Evolutionary conservation across 2,888 invertebrate genomes (phyloP).

Genomic region (Apoda limacodes): DNA sequence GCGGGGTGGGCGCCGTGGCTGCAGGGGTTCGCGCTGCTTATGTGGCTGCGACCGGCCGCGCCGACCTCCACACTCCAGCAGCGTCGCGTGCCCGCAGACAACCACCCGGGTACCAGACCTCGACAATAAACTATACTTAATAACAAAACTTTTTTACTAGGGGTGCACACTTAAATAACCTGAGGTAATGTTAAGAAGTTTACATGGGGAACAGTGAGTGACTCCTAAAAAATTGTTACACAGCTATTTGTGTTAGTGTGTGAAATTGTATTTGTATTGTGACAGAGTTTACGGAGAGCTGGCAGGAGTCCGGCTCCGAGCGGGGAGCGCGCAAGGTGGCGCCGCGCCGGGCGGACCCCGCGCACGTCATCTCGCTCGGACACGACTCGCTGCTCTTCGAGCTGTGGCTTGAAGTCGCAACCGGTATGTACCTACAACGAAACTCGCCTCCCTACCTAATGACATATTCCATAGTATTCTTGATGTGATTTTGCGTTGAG

Average conservation of each 20-base stretch:
- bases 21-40: constrained; percentile 68
- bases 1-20: constrained; percentile 74
- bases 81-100: constrained; percentile 1
- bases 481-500: too few relatives aligned
- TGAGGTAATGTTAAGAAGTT: constrained; percentile 7
- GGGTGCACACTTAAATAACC: constrained; percentile 2
- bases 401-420: constrained; percentile 66
- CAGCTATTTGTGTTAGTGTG: too few relatives aligned
- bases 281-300: constrained; percentile 28
- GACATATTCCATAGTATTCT: too few relatives aligned
- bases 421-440: too few relatives aligned
- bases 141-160: not conserved
- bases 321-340: constrained; percentile 19
- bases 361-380: constrained; percentile 73
- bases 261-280: constrained; percentile 28
- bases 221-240: too few relatives aligned
- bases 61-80: constrained; percentile 21
- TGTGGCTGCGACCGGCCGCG: constrained; percentile 66
- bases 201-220: constrained; percentile 1
- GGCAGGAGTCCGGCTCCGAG: too few relatives aligned
- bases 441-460: not conserved
- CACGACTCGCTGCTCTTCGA: constrained; percentile 73
- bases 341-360: constrained; percentile 24
- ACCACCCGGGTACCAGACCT: too few relatives aligned
- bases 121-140: not conserved